Conservation (phyloP, 2,113 vertebrate species). For the Sebastes schlegelii region DNA sequence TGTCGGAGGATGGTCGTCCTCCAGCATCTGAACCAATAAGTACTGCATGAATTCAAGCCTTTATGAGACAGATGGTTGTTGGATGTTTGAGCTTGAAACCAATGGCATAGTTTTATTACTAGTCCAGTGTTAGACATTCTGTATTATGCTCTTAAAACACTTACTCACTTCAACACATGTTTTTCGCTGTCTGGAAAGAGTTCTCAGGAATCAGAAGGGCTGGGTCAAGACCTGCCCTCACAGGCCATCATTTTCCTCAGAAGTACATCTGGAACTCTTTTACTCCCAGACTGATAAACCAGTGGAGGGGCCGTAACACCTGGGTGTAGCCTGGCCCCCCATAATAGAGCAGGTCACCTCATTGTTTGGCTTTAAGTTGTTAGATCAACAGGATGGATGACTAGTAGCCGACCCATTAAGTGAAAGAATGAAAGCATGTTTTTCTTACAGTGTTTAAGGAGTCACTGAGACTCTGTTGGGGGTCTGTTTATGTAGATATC, state of each 20-base stretch:
- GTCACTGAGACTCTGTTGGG: background rate
- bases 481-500: background rate
- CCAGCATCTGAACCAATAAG: slow-evolving; percentile 61
- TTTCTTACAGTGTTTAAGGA: background rate
- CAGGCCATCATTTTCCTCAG: slow-evolving; percentile 31
- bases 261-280: slow-evolving; percentile 65
- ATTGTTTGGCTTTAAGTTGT: background rate
- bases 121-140: background rate
- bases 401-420: background rate
- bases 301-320: slow-evolving; percentile 20
- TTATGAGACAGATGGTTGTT: background rate
- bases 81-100: background rate
- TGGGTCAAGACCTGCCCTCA: slow-evolving; percentile 36
- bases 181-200: slow-evolving; percentile 6
- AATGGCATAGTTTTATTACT: background rate
- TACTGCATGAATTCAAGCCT: slow-evolving; percentile 31
- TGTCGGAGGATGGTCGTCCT: slow-evolving; percentile 5
- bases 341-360: slow-evolving; percentile 6
- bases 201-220: slow-evolving; percentile 9
- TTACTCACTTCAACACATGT: background rate
- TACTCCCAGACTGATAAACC: slow-evolving; percentile 2
- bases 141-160: background rate
- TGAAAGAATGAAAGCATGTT: background rate
- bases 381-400: no score
- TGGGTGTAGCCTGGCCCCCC: slow-evolving; percentile 36